Evolutionary conservation across 1,140 invertebrate species (phyloP).

Genomic region (Ephestia elutella): DNA sequence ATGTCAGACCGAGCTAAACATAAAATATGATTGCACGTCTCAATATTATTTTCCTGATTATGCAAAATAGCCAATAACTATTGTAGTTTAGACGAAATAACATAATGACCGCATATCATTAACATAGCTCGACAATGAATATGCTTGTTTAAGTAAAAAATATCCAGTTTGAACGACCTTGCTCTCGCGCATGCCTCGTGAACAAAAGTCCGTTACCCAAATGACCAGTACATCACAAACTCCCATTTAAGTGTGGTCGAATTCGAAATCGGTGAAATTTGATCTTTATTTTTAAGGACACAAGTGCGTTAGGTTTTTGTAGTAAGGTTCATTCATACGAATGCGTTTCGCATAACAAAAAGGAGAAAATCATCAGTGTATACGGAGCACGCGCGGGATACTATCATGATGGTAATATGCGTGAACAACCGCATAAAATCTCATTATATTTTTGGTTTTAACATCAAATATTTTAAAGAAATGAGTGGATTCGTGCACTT

Average conservation of each 20-base stretch:
- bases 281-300: background rate
- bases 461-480: too few relatives aligned
- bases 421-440: background rate
- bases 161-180: conserved; percentile 17
- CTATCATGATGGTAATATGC: conserved; percentile 20
- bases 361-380: conserved; percentile 7
- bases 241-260: background rate
- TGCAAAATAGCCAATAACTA: background rate
- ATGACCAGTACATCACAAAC: conserved; percentile 15
- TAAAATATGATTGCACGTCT: too few relatives aligned
- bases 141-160: conserved; percentile 6
- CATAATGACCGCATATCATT: background rate
- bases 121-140: background rate
- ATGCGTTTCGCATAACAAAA: conserved; percentile 15
- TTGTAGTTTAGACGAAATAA: background rate
- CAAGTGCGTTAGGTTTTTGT: background rate
- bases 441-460: too few relatives aligned
- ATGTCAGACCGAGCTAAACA: too few relatives aligned
- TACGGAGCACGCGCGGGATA: conserved; percentile 16
- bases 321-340: conserved; percentile 1
- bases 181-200: conserved; percentile 16
- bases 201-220: conserved; percentile 27
- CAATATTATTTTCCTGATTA: background rate
- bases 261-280: background rate
- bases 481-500: too few relatives aligned